A percentile compares a stretch with the other conserved stretches of the same genome.
Evolutionary conservation across 37 sponge, comb jelly and placozoan genomes (phyloP).

Genomic region (Cliona cf. orientalis): DNA sequence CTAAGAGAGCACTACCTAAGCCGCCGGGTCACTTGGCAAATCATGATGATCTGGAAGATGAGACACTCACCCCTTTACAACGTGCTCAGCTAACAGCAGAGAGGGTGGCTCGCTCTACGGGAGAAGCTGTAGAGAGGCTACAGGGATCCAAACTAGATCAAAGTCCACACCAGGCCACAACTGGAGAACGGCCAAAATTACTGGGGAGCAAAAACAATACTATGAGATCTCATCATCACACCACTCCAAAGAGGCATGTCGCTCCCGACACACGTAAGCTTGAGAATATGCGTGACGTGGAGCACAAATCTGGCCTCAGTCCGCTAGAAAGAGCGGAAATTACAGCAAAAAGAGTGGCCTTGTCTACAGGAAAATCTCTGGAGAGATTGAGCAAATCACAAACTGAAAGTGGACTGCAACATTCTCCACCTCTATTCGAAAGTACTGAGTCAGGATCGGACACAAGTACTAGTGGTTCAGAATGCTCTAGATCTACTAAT

Average conservation of each 20-base stretch:
- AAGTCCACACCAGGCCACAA: background rate
- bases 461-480: too few species aligned
- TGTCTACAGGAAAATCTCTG: background rate
- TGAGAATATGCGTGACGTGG: background rate
- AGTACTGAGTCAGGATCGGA: too few species aligned
- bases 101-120: conserved; percentile 69
- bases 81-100: conserved; percentile 50
- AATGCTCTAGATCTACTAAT: too few species aligned
- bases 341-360: background rate
- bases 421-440: too few species aligned
- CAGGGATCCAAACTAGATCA: background rate
- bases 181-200: background rate
- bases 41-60: background rate
- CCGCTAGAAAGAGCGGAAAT: background rate
- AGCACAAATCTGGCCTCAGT: background rate
- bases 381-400: background rate
- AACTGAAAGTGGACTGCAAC: background rate
- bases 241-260: too few species aligned
- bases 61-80: conserved; percentile 18
- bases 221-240: too few species aligned
- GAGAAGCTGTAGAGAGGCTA: conserved; percentile 42
- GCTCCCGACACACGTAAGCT: background rate
- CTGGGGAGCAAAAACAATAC: background rate
- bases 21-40: too few species aligned
- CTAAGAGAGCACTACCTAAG: background rate